Percentiles rank a stretch among this genome's conserved stretches.
Evolutionary conservation across 1,140 invertebrate species (phyloP).

Genomic region (Rhyzopertha dominica): DNA sequence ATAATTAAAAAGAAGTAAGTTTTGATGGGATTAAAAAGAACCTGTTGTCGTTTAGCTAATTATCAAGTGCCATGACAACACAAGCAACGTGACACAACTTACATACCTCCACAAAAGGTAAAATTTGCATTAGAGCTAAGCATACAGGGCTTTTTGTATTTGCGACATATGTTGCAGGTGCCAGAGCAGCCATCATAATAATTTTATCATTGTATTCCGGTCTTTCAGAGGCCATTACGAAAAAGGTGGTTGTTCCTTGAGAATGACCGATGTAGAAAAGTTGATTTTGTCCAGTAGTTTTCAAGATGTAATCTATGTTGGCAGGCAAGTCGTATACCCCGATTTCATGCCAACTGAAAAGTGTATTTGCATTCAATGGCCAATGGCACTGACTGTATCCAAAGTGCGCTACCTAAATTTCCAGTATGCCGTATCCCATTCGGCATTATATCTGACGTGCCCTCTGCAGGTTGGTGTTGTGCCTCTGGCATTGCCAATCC

Average conservation of each 20-base stretch:
- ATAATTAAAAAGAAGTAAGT: too few relatives aligned
- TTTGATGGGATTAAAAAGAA: too few relatives aligned
- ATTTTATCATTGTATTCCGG: conserved; percentile 56
- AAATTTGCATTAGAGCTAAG: too few relatives aligned
- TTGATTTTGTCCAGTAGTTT: conserved; percentile 45
- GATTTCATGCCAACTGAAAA: conserved; percentile 65
- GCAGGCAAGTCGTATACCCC: conserved; percentile 59
- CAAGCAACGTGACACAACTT: too few relatives aligned
- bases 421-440: conserved; percentile 10
- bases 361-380: conserved; percentile 2
- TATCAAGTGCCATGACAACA: too few relatives aligned
- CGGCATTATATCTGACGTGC: conserved; percentile 16
- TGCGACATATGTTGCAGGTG: conserved; percentile 51
- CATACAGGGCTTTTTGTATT: conserved; percentile 15
- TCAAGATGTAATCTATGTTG: conserved; percentile 56
- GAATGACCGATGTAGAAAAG: conserved; percentile 55
- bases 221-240: conserved; percentile 49
- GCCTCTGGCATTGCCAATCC: conserved; percentile 58
- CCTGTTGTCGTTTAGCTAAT: too few relatives aligned
- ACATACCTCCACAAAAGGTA: too few relatives aligned
- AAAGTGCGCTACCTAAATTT: conserved; percentile 18
- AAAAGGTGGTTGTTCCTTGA: conserved; percentile 55
- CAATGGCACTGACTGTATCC: neutral
- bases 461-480: conserved; percentile 12
- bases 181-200: conserved; percentile 51